phyloP scores from a whole-genome alignment of 2,113 vertebrate genomes.

The Taxidea taxus region DNA sequence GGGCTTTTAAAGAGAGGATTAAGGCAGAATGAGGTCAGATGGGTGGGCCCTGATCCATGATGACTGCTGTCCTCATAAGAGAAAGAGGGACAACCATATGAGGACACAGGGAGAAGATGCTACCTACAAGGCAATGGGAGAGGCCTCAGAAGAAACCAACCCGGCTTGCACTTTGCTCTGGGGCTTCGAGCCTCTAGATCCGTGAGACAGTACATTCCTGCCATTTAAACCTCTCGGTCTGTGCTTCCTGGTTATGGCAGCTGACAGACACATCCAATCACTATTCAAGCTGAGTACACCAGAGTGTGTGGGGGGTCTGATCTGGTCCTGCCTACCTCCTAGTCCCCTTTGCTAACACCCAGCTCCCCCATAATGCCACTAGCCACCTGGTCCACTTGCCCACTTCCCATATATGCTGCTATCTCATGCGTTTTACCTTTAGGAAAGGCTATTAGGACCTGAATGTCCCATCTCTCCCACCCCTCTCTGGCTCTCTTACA shows the following conservation, averaged over 20 bases:
- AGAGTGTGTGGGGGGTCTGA: not conserved
- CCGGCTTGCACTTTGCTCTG: not conserved
- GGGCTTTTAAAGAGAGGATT: not conserved
- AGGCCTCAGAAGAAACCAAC: not conserved
- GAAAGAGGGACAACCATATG: not conserved
- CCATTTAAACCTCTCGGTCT: not conserved
- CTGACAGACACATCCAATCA: too few species aligned
- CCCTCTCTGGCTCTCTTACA: accelerated
- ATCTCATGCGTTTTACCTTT: not conserved
- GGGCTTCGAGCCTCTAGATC: not conserved
- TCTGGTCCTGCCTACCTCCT: not conserved
- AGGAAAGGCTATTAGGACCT: not conserved
- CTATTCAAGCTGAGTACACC: not conserved
- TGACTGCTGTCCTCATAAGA: not conserved
- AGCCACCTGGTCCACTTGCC: not conserved
- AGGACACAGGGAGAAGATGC: not conserved
- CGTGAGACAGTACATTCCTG: not conserved
- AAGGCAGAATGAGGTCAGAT: not conserved
- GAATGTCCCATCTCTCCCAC: not conserved
- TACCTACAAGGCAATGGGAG: accelerated
- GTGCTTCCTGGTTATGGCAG: too few species aligned
- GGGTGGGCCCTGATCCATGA: too few species aligned
- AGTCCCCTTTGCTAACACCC: not conserved
- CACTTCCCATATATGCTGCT: not conserved
- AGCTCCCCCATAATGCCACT: accelerated